Percentiles rank a stretch among this genome's conserved stretches.
phyloP scores from a whole-genome alignment of 2,888 invertebrate genomes.

The Hydropsyche betteni region DNA sequence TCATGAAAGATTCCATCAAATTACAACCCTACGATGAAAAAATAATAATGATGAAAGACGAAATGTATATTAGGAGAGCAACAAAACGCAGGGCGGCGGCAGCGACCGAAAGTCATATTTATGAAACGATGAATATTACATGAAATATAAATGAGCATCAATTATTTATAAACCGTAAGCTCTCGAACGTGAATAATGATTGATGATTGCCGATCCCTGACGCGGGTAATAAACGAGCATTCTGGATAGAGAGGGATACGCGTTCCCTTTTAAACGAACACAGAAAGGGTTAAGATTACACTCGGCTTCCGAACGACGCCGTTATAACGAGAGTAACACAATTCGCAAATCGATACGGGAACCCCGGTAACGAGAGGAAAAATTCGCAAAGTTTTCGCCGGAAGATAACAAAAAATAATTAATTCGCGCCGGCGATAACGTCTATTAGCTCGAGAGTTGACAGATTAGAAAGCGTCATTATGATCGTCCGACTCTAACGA shows the following conservation, averaged over 20 bases:
- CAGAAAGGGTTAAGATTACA: slow-evolving; percentile 29
- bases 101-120: background rate
- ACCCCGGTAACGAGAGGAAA: slow-evolving; percentile 1
- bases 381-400: background rate
- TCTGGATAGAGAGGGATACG: slow-evolving; percentile 11
- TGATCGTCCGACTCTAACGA: too few species aligned
- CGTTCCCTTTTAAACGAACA: slow-evolving; percentile 9
- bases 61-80: too few species aligned
- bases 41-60: too few species aligned
- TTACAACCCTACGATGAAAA: too few species aligned
- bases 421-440: background rate
- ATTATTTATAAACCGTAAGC: slow-evolving; percentile 28
- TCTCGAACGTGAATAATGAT: slow-evolving; percentile 26
- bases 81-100: background rate
- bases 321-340: background rate
- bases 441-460: slow-evolving; percentile 10
- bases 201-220: slow-evolving; percentile 31
- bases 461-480: background rate
- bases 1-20: too few species aligned
- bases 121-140: slow-evolving; percentile 13
- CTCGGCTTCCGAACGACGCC: background rate
- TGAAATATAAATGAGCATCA: slow-evolving; percentile 30
- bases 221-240: slow-evolving; percentile 23
- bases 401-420: background rate
- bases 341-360: background rate